phyloP scores from a whole-genome alignment of 2,797 vertebrate species.

The Myotis planiceps region DNA sequence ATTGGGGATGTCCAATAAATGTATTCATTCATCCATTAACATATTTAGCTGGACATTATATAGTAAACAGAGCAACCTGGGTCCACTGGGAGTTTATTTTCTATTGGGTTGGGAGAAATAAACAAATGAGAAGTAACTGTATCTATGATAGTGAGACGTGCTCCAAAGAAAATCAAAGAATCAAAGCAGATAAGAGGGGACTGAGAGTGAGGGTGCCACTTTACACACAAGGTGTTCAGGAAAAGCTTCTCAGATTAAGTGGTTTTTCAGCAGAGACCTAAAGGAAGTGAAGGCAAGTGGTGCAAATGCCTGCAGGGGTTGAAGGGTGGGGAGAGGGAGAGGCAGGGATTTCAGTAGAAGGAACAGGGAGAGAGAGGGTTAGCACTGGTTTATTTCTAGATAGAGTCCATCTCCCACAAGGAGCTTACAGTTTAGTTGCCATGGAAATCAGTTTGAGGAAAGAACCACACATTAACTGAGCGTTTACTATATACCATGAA shows the following conservation, averaged over 20 bases:
- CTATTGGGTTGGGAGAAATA: neutral
- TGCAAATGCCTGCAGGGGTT: no score
- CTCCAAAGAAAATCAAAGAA: neutral
- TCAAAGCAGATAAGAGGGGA: neutral
- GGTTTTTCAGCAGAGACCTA: neutral
- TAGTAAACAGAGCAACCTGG: neutral
- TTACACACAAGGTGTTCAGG: neutral
- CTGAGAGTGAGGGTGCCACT: neutral
- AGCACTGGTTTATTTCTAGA: accelerated
- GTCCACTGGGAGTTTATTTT: neutral
- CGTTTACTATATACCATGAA: neutral
- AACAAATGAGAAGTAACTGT: neutral
- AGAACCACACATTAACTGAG: neutral
- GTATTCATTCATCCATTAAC: neutral
- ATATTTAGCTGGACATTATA: neutral
- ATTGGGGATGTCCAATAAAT: neutral
- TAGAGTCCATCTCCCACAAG: neutral
- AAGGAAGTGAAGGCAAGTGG: neutral
- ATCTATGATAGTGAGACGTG: accelerated
- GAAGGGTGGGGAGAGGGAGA: no score
- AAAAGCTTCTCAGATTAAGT: neutral
- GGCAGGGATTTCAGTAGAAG: neutral
- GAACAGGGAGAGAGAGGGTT: neutral
- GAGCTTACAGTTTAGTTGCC: neutral
- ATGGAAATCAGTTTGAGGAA: neutral